These are phyloP conservation scores for Tolypeutes matacus DNA, from an alignment of 2,797 vertebrate species.

Conservation along the genomic window DNA sequence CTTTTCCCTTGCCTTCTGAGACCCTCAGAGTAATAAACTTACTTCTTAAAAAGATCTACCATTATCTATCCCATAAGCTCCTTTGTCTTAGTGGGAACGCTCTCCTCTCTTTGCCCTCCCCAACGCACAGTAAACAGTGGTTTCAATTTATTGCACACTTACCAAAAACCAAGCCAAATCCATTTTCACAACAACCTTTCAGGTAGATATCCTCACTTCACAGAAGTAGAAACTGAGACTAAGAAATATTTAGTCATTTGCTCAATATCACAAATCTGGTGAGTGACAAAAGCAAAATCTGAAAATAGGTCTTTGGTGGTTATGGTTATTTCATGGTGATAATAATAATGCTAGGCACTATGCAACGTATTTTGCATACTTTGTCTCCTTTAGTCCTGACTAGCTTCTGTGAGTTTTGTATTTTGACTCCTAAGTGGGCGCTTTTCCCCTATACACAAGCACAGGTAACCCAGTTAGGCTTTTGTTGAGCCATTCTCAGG, in stretches of 20 bases:
- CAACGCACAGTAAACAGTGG: background rate
- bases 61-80: constrained; percentile 9
- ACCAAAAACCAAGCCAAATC: background rate
- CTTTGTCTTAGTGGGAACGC: background rate
- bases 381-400: background rate
- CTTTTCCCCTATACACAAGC: background rate
- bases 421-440: background rate
- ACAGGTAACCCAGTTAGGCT: background rate
- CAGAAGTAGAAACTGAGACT: background rate
- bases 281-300: background rate
- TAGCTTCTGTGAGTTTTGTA: background rate
- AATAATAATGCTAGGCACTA: background rate
- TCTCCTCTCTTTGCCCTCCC: background rate
- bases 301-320: background rate
- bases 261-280: background rate
- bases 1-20: constrained; percentile 36
- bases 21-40: constrained; percentile 20
- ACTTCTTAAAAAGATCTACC: background rate
- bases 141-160: background rate
- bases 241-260: background rate
- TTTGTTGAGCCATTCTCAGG: background rate
- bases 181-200: constrained; percentile 28
- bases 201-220: background rate
- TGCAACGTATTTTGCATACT: background rate
- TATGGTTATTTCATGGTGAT: background rate